These are phyloP conservation scores for Pipra filicauda DNA, from an alignment of 2,113 vertebrate species.

Conservation along the genomic window DNA sequence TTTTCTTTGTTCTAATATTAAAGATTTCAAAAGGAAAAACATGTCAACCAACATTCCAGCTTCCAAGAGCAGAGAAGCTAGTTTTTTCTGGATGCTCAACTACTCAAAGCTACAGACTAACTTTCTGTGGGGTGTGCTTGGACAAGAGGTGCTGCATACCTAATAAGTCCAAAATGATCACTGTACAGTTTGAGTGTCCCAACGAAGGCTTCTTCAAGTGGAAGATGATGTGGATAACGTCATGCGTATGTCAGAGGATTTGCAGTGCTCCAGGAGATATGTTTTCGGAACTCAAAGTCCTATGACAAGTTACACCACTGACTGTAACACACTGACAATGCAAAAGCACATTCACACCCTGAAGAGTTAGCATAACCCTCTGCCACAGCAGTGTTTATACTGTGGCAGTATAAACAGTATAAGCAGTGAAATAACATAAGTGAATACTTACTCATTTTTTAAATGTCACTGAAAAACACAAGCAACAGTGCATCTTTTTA, in stretches of 20 bases:
- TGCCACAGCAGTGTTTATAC: neutral
- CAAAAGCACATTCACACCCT: neutral
- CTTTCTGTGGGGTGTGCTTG: constrained; percentile 87
- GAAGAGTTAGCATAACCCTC: neutral
- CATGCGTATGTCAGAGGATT: constrained; percentile 89
- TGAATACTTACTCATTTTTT: neutral
- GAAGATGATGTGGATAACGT: constrained; percentile 96
- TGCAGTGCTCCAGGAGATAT: constrained; percentile 84
- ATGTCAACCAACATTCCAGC: constrained; percentile 87
- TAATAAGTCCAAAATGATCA: constrained; percentile 86
- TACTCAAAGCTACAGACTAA: constrained; percentile 82
- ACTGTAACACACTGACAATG: neutral
- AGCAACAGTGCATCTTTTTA: neutral
- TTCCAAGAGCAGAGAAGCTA: constrained; percentile 83
- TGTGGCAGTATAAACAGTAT: neutral
- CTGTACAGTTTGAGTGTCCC: constrained; percentile 86
- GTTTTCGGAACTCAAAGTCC: constrained; percentile 87
- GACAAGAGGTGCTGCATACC: constrained; percentile 91
- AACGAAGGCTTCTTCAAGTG: constrained; percentile 81
- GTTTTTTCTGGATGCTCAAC: constrained; percentile 88
- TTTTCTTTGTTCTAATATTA: constrained; percentile 30
- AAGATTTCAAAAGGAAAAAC: constrained; percentile 88
- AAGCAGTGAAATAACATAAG: neutral
- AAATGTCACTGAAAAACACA: neutral
- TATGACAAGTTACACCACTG: constrained; percentile 59